Evolutionary conservation across 1,140 invertebrate genomes (phyloP), one percentile per base, ranked within the genome.

Genomic region (Grapholita molesta): DNA sequence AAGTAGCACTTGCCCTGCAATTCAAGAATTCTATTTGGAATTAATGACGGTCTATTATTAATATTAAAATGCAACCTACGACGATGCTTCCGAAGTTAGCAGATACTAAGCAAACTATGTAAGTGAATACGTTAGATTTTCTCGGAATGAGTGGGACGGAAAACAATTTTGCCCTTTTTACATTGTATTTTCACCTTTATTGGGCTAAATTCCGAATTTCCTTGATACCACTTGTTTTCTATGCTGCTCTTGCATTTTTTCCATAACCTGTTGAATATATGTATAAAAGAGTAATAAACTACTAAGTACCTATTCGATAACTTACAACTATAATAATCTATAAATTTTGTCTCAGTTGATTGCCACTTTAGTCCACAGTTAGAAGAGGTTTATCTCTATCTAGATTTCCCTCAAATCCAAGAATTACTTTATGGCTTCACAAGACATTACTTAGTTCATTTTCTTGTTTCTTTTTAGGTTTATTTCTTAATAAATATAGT

Each of bases 41-140:
- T 82, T 76, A 67, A 80, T 82, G 76, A 75, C 70, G 69, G 67
- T 70, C 33, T 67, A 74, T 66, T 66, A 73, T 68, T 77, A 73
- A 57, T 68, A 32, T 57, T 73, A 76, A 76, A 66, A 88, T 89
- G 85, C 84, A 86, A 78, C 82, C 87, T 66, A 79, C 82, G 70
- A 85, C 80, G 71, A 87, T 87, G 81, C 85, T 88, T 80, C 85
- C 83, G 24, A 89, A 91, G 75, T 80, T 89, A 67, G 75, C 83
- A 66, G 86, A 88, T 68, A 79, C 85, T 70, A 88, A 83, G 61
- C 89, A 92, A 85, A 89, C 84, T 74, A 89, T 92, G 90, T 92
- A 76, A 90, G 90, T 90, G 73, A 74, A 67, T 21, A 61, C 52
- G 66, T 23, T n/a, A 52, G n/a, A 12, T 48, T 30, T 64, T 42